Conservation (phyloP, 2,113 vertebrate species). For the Anguilla japonica region DNA sequence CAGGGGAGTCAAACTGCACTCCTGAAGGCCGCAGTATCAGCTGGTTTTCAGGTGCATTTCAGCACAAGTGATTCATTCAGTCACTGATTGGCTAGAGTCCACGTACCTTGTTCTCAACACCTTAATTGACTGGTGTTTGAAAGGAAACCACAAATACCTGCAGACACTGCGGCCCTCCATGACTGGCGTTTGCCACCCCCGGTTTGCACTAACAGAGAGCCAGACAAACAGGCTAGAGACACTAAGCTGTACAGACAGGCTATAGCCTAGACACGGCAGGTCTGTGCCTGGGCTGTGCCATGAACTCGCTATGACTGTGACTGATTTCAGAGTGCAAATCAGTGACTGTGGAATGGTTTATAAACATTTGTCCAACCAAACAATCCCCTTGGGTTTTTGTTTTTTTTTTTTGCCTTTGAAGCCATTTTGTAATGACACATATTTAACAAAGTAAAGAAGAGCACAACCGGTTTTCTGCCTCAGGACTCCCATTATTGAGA, state of each 20-base stretch:
- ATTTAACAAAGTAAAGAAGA: neutral
- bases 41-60: no score
- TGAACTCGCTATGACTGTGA: neutral
- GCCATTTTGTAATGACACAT: neutral
- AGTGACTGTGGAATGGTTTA: neutral
- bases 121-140: no score
- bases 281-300: neutral
- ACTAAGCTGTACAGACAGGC: neutral
- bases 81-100: no score
- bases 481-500: no score
- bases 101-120: no score
- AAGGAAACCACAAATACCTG: no score
- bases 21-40: no score
- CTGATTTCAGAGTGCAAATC: neutral
- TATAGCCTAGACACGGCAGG: neutral
- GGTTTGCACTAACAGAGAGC: constrained; percentile 11
- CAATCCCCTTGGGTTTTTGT: neutral
- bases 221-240: neutral
- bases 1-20: no score
- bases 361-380: neutral
- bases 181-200: no score
- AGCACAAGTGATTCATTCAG: no score
- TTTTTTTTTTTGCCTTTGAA: neutral
- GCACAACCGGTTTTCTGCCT: no score
- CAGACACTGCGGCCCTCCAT: no score